These are phyloP conservation scores for Paramisgurnus dabryanus DNA, from an alignment of 2,113 vertebrate genomes.

Conservation along the genomic window DNA sequence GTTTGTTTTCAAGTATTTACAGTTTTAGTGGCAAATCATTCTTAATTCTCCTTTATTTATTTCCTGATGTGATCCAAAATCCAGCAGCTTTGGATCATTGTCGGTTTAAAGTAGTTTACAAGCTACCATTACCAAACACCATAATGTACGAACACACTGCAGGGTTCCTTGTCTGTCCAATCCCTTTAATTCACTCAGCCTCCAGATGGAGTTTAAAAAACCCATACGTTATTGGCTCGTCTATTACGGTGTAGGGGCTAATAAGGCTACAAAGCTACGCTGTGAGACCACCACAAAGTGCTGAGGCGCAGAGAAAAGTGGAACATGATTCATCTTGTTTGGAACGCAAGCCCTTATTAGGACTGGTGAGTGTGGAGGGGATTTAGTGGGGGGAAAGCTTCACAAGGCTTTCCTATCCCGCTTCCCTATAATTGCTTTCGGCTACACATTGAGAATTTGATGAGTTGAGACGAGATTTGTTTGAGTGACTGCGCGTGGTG, in stretches of 20 bases:
- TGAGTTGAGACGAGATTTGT: slow-evolving; percentile 66
- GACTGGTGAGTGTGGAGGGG: slow-evolving; percentile 43
- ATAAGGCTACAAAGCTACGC: slow-evolving; percentile 58
- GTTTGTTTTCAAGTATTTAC: background rate
- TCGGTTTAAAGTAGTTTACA: slow-evolving; percentile 9
- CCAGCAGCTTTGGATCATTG: background rate
- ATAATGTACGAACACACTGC: background rate
- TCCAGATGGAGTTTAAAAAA: slow-evolving; percentile 47
- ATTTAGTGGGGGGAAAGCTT: slow-evolving; percentile 41
- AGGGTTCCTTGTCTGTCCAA: background rate
- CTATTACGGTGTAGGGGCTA: slow-evolving; percentile 53
- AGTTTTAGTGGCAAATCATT: background rate
- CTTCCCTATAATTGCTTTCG: slow-evolving; percentile 71
- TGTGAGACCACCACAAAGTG: slow-evolving; percentile 61
- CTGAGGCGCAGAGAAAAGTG: slow-evolving; percentile 65
- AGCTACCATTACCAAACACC: slow-evolving; percentile 12
- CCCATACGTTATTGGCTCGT: slow-evolving; percentile 61
- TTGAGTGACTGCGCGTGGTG: slow-evolving; percentile 59
- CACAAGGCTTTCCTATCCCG: slow-evolving; percentile 54
- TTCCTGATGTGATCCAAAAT: background rate
- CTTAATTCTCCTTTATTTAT: background rate
- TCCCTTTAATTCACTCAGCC: background rate
- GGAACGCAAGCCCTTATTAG: slow-evolving; percentile 59
- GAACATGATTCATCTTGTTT: slow-evolving; percentile 70
- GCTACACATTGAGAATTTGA: slow-evolving; percentile 69